Evolutionary conservation across 2,888 invertebrate species (phyloP).

Genomic region (Stegophylla sp.): DNA sequence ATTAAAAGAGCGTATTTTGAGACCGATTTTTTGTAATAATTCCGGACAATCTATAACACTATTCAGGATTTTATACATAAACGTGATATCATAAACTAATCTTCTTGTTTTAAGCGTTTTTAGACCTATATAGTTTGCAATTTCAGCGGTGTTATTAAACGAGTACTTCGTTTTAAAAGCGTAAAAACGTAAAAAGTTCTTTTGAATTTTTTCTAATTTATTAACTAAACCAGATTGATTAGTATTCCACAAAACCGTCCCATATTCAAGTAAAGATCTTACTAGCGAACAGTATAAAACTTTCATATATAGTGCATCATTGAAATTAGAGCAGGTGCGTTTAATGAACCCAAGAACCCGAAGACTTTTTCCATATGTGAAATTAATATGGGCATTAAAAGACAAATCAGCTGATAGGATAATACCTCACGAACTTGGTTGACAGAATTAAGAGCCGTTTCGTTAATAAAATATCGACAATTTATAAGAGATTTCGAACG

Average conservation of each 20-base stretch:
- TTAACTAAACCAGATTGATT: not conserved
- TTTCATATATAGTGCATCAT: too few relatives aligned
- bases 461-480: constrained; percentile 4
- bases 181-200: not conserved
- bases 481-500: not conserved
- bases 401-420: constrained; percentile 8
- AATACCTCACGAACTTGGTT: constrained; percentile 1
- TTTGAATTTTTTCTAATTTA: not conserved
- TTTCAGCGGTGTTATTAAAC: not conserved
- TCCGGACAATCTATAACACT: not conserved
- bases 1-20: not conserved
- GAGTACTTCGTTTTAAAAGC: not conserved
- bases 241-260: not conserved
- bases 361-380: not conserved
- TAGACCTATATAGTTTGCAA: not conserved
- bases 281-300: too few relatives aligned
- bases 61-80: constrained; percentile 4
- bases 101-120: not conserved
- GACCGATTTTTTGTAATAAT: not conserved
- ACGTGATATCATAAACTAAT: not conserved
- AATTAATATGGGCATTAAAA: constrained; percentile 11
- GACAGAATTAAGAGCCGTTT: not conserved
- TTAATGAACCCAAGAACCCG: too few relatives aligned
- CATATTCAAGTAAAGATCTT: too few relatives aligned
- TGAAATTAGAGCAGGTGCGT: too few relatives aligned